Evolutionary conservation across 2,888 invertebrate genomes (phyloP).

Genomic region (Autographa pulchrina): DNA sequence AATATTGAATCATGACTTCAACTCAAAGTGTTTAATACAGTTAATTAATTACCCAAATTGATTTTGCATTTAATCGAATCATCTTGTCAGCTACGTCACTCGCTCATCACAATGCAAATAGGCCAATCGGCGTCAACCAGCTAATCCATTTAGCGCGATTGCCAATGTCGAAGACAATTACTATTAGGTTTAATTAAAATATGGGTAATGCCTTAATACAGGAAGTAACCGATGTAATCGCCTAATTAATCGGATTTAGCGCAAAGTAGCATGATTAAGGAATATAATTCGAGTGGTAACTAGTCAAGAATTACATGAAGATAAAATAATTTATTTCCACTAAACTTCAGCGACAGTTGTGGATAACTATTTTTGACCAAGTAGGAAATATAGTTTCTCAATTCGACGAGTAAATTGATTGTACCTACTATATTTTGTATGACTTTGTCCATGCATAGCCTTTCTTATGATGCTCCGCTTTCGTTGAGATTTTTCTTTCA

Average conservation of each 20-base stretch:
- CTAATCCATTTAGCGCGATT: constrained; percentile 50
- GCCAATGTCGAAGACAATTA: constrained; percentile 45
- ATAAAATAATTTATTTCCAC: no score
- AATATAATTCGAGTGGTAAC: not conserved
- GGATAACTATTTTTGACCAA: no score
- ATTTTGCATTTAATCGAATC: constrained; percentile 18
- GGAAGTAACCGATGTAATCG: not conserved
- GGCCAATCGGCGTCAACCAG: constrained; percentile 32
- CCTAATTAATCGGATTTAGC: not conserved
- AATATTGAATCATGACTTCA: not conserved
- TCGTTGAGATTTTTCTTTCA: no score
- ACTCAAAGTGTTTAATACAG: not conserved
- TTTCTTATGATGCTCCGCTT: no score
- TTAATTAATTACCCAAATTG: not conserved
- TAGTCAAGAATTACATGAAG: no score
- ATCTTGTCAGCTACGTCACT: constrained; percentile 24
- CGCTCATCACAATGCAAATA: constrained; percentile 46
- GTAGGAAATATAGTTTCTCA: no score
- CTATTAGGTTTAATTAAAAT: constrained; percentile 51
- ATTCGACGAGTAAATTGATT: no score
- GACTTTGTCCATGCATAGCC: no score
- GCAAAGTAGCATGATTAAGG: not conserved
- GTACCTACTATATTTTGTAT: no score
- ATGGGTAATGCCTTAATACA: constrained; percentile 28
- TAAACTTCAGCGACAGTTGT: no score